These are phyloP conservation scores for Capitulum mitella DNA, from an alignment of 2,888 invertebrate genomes.

Conservation along the genomic window DNA sequence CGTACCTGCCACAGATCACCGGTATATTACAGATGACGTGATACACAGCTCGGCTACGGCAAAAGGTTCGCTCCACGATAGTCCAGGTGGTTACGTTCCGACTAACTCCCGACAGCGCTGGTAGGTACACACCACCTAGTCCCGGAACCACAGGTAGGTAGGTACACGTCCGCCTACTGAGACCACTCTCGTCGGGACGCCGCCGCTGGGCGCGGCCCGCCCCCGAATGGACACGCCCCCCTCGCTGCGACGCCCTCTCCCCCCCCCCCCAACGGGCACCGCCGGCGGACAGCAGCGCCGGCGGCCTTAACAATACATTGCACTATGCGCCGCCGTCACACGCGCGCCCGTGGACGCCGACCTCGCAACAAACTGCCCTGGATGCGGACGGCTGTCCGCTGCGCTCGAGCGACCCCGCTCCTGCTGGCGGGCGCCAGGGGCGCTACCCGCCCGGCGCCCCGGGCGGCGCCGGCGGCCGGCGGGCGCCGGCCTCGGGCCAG, in stretches of 20 bases:
- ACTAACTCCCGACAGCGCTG: not conserved
- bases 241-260: not conserved
- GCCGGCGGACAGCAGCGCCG: not conserved
- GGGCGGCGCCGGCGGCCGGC: not conserved
- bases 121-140: not conserved
- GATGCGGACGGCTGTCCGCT: not conserved
- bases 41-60: not conserved
- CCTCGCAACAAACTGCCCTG: not conserved
- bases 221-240: no score
- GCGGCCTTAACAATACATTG: slow-evolving; percentile 11
- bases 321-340: not conserved
- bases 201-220: not conserved
- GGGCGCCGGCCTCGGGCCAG: not conserved
- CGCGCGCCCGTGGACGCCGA: not conserved
- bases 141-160: not conserved
- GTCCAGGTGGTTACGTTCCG: not conserved
- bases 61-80: not conserved
- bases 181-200: not conserved
- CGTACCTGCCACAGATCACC: not conserved
- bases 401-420: not conserved
- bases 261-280: not conserved
- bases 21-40: not conserved
- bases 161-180: no score
- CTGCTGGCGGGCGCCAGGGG: not conserved
- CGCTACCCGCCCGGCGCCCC: not conserved